Evolutionary conservation across 1,140 invertebrate species (phyloP).

Genomic region (Atta cephalotes): DNA sequence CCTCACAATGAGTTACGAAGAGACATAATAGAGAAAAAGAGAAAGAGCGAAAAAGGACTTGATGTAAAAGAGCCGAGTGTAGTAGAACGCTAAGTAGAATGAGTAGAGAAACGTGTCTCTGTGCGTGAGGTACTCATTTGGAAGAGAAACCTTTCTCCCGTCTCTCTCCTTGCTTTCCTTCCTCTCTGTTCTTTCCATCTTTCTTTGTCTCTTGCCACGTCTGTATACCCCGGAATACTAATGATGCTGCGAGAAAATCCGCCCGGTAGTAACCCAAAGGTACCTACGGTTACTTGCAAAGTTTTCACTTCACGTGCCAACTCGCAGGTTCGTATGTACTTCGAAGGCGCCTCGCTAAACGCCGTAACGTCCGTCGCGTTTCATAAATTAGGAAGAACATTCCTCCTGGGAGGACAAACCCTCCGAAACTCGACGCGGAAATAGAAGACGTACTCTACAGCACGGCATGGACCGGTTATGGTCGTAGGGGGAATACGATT

Average conservation of each 20-base stretch:
- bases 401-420: constrained; percentile 70
- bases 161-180: not conserved
- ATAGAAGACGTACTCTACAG: constrained; percentile 61
- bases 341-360: constrained; percentile 64
- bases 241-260: constrained; percentile 67
- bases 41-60: not conserved
- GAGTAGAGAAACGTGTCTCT: constrained; percentile 73
- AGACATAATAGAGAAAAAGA: constrained; percentile 1
- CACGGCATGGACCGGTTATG: constrained; percentile 63
- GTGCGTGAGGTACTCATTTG: constrained; percentile 74
- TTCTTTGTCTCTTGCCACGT: constrained; percentile 59
- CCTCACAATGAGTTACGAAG: constrained; percentile 44
- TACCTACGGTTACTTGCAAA: constrained; percentile 63
- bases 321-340: constrained; percentile 40
- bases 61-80: not conserved
- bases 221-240: constrained; percentile 67
- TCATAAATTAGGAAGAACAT: constrained; percentile 75
- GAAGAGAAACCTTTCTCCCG: constrained; percentile 39
- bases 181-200: not conserved
- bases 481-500: constrained; percentile 75
- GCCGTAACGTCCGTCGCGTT: constrained; percentile 69
- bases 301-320: constrained; percentile 64
- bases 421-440: constrained; percentile 63
- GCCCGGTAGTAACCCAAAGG: constrained; percentile 47
- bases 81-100: constrained; percentile 64